Percentiles rank a stretch among this genome's conserved stretches.
Conservation (phyloP, 2,797 vertebrate species). For the Periophthalmus magnuspinnatus region DNA sequence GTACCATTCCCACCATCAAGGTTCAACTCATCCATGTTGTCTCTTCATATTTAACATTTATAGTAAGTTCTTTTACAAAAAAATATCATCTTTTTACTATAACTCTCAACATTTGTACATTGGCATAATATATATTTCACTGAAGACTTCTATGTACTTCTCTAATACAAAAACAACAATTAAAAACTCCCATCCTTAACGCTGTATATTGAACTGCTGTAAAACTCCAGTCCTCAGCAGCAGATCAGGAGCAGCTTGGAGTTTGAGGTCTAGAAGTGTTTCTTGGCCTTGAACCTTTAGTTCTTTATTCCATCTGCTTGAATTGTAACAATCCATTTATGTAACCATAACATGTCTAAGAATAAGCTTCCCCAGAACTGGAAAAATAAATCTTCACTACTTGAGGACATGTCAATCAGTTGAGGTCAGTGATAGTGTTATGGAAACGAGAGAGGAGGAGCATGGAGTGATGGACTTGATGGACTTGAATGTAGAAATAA, state of each 20-base stretch:
- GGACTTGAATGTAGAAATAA: background rate
- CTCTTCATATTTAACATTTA: background rate
- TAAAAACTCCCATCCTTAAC: too few relatives aligned
- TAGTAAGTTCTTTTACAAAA: background rate
- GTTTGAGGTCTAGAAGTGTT: background rate
- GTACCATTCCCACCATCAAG: background rate
- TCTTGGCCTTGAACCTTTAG: background rate
- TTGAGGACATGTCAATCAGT: constrained; percentile 32
- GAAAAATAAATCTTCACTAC: constrained; percentile 36
- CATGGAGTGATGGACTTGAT: background rate
- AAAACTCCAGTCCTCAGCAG: constrained; percentile 13
- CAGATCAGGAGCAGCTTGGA: constrained; percentile 10
- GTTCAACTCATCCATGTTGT: background rate
- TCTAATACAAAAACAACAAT: background rate
- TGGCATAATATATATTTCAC: background rate
- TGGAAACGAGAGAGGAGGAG: constrained; percentile 3
- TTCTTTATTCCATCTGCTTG: constrained; percentile 16
- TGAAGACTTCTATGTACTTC: background rate
- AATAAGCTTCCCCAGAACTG: constrained; percentile 22
- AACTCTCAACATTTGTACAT: too few relatives aligned
- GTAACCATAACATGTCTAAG: constrained; percentile 16
- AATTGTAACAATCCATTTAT: constrained; percentile 28
- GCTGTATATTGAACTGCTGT: constrained; percentile 11
- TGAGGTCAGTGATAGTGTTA: constrained; percentile 43
- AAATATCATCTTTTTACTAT: background rate